A percentile compares a stretch with the other conserved stretches of the same genome.
phyloP scores from a whole-genome alignment of 1,140 invertebrate species.

The Papilio xuthus region DNA sequence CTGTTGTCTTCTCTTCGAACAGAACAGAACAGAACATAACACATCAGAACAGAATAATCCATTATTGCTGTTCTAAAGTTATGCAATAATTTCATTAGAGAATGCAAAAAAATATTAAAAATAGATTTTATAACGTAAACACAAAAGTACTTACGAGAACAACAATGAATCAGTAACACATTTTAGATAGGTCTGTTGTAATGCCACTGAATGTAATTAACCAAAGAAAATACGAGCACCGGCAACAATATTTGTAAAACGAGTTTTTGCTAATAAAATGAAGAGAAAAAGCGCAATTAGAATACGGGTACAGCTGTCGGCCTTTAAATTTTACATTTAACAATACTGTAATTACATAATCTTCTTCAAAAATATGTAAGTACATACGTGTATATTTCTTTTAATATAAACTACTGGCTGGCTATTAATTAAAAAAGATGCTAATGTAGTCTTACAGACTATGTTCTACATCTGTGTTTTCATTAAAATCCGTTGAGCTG shows the following conservation, averaged over 20 bases:
- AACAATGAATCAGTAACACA: constrained; percentile 7
- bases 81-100: too few species aligned
- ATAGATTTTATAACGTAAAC: background rate
- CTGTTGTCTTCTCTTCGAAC: too few species aligned
- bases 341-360: background rate
- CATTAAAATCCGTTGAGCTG: too few species aligned
- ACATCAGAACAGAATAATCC: too few species aligned
- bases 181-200: background rate
- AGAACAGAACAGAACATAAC: too few species aligned
- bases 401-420: background rate
- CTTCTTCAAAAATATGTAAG: background rate
- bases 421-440: too few species aligned
- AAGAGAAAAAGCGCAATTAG: constrained; percentile 16
- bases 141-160: background rate
- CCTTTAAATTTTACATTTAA: constrained; percentile 2
- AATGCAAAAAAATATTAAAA: too few species aligned
- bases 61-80: too few species aligned
- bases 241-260: constrained; percentile 3
- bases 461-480: too few species aligned
- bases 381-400: background rate
- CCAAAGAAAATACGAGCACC: constrained; percentile 24
- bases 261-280: constrained; percentile 19
- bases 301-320: background rate
- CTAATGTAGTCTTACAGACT: too few species aligned
- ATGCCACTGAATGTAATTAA: constrained; percentile 11